Evolutionary conservation across 53 echinoderm and acorn worm species (phyloP), one percentile per base, ranked within the genome.

Genomic region (Luidia sarsii): DNA sequence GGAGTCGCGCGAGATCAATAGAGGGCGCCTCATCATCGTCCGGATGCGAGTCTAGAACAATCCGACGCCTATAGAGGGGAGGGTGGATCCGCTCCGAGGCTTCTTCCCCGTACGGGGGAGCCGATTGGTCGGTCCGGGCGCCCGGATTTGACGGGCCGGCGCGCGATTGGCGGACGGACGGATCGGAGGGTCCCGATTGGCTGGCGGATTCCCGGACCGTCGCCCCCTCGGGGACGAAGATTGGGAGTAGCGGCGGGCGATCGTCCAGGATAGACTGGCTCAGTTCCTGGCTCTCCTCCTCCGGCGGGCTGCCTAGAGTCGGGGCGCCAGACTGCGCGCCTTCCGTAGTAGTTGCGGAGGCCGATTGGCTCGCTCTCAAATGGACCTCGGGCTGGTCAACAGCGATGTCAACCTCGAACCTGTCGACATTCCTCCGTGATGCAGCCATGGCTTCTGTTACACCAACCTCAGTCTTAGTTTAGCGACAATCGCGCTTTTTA

Each of bases 61-160:
- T 77, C 7, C 77, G 77, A 29, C 19, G 59, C 27, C 77, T 59
- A 4, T 60, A 48, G 45, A 46, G 59, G 20, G 77, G 77, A 31
- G 77, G 60, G 14, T 61, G 77, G 19, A 77, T 77, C 48, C 59
- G 46, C 48, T 77, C 77, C 10, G 77, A 77, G 60, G 46, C 48
- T 55, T 61, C 77, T 39, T 59, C 57, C 10, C 43, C 32, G 13
- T 77, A 30, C 72, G 10, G 36, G 36, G 72, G 32, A 23, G 25
- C 55, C 56, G 57, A 36, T 33, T 55, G 72, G 38, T n/a, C 15
- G 0, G 39, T 72, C 22, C 18, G 46, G 45, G 39, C 13, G 9
- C n/a, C 77, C 28, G 9, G 45, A 5, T 14, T 9, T 18, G 18
- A 2, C 9, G 2, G 41, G 6, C 6, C 41, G 11, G 41, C 6